Base-by-base conservation (phyloP, 2,888 invertebrate genomes). In the Quadriops clusia region DNA sequence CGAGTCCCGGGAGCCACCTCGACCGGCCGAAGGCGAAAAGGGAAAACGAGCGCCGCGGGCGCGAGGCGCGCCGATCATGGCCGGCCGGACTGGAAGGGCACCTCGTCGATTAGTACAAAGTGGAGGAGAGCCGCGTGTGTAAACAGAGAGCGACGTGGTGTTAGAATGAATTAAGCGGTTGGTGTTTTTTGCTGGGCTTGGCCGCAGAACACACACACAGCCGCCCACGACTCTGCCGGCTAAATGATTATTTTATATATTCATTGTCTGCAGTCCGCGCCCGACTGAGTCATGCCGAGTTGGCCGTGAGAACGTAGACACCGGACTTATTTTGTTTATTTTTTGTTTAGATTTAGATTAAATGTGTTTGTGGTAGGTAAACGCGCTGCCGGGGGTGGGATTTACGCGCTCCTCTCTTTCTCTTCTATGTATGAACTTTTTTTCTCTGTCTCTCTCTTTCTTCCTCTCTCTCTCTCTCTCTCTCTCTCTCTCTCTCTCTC, bases 191-290 rank as follows among this genome's bases (percentile, higher is more conserved):
- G 39, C 37, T 43, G 41, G 45, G 45, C 41, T 44, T 41, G 45
- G 44, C 35, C 35, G 17, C 20, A 38, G 44, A 44, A 47, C 46
- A 46, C 47, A 46, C 46, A 45, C 47, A 43, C 40, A 40, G 47
- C 40, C 47, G 45, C 47, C 47, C 43, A 47, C 47, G 43, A 42
- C 41, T 41, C 39, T 42, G 39, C 44, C 40, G 34, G 38, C 45
- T 44, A 45, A 45, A 46, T 43, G 46, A 46, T 46, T 44, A 46
- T 46, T 46, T 46, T 46, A 46, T 46, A 46, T 44, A 45, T 45
- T 44, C 46, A 44, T 44, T 67, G 67, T 67, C 67, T 67, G 67
- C 66, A 66, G 65, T 66, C 65, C 62, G 60, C 59, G 62, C 67
- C 67, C 66, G 56, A 65, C 67, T 67, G 67, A 65, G 65, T 67